Evolutionary conservation across 2,888 invertebrate species (phyloP), one percentile per base, ranked within the genome.

Genomic region (Drosophila yooni): DNA sequence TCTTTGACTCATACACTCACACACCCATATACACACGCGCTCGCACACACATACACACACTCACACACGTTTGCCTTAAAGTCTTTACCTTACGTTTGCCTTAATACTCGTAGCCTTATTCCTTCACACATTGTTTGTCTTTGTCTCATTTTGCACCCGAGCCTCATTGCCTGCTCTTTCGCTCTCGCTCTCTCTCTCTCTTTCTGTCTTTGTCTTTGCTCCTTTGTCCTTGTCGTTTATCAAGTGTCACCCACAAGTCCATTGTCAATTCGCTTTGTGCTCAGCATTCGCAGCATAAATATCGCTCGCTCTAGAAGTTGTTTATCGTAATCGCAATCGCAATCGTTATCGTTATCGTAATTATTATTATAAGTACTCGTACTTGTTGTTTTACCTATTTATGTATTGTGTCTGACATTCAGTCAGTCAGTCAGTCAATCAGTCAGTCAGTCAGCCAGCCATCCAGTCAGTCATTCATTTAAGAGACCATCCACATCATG

Each of bases 401-500:
- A 56, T 56, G 56, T 56, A 56, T 69, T 62, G 68, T 76, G 73
- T 70, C 83, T 76, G 78, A 64, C 71, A 79, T 40, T 34, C 67
- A 61, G 51, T 59, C 57, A 69, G 21, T 56, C 76, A 67, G 21
- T 58, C 70, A 69, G 4, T 48, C 64, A 51, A 34, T 46, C 56
- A 64, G 27, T 61, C 65, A 65, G 13, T 53, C 70, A 75, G 29
- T 60, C 74, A 74, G 43, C 29, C 71, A 64, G 36, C 57, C 82
- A 85, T 58, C 74, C 81, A 83, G 61, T 71, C 86, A 86, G 64
- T 74, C 82, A 83, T 73, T 76, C 90, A 80, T 82, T 89, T 83
- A 79, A 83, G 76, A 80, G 74, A 80, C 67, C 73, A 74, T 72
- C 54, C 74, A 69, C 74, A 74, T 43, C 67, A 73, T 68, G 62